Evolutionary conservation across 2,113 vertebrate genomes (phyloP), one percentile per base, ranked within the genome.

Genomic region (Plestiodon gilberti): DNA sequence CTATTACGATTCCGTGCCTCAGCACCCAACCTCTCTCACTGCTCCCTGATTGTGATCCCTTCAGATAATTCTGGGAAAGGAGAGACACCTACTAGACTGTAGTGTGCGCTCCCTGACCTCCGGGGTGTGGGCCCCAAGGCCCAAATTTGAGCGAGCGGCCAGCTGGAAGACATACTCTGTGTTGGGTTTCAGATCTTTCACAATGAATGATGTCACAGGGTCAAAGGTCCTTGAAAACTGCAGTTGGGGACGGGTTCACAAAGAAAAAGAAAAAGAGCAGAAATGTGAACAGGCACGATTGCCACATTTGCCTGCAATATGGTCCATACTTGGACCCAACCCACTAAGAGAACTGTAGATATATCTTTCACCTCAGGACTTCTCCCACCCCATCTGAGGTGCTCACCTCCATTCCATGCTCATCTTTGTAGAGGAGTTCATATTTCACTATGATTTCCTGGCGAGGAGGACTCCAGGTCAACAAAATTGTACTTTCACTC

Each of bases 11-110:
- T 91, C 90, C 87, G 1, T 85, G 87, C 77, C 92, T 90, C 87
- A 78, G 85, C 3, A 82, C 93, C 90, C 90, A 64, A 91, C 93
- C 88, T 55, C 67, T 84, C 86, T 55, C 89, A 84, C 92, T 93
- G 90, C 92, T 94, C 91, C 93, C 93, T 90, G 88, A 78, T 86
- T 43, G 87, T 64, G 88, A 90, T 89, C 88, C 92, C 91, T 90
- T 90, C 90, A 83, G 93, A 89, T 90, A 92, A 93, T 93, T 92
- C 81, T 90, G 90, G 89, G 89, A 95, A 96, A 96, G 93, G 89
- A 94, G 89, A 92, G 96, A 96, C 97, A 99, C 99, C 97, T 99
- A 99, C 99, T 99, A 96, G 99, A 98, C 98, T 99, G 99, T 93
- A 98, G 97, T 87, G 99, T 99, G 96, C 97, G 98, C 95, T 98